Conservation (phyloP, 2,113 vertebrate species). For the Passer domesticus region DNA sequence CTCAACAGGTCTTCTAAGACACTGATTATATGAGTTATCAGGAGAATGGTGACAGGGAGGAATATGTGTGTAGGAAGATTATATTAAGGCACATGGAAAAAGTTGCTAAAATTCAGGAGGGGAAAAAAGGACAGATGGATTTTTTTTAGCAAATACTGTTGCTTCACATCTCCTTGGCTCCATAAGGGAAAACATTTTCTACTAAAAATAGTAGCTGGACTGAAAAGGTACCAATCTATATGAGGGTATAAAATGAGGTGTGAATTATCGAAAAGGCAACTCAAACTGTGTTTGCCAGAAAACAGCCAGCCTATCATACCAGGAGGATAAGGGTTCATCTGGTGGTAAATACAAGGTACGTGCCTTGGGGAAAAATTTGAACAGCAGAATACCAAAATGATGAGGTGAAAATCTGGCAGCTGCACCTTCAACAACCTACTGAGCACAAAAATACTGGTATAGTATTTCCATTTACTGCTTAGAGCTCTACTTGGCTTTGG, state of each 20-base stretch:
- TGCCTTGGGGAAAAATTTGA: neutral
- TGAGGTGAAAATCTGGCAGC: conserved; percentile 19
- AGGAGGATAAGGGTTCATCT: neutral
- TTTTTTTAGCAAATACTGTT: conserved; percentile 65
- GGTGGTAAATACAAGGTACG: neutral
- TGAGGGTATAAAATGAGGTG: conserved; percentile 65
- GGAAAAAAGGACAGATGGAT: conserved; percentile 71
- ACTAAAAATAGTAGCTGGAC: conserved; percentile 63
- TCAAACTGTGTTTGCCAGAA: conserved; percentile 52
- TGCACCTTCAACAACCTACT: neutral
- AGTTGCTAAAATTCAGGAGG: conserved; percentile 66
- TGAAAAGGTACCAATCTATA: conserved; percentile 67
- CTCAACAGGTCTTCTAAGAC: conserved; percentile 20
- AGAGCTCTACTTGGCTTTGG: neutral
- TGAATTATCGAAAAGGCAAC: conserved; percentile 64
- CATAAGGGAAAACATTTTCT: conserved; percentile 63
- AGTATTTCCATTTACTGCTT: neutral
- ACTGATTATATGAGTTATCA: conserved; percentile 19
- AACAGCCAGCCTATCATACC: conserved; percentile 36
- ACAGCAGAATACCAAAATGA: neutral
- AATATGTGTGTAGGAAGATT: conserved; percentile 23
- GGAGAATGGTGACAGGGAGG: neutral
- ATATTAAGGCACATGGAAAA: conserved; percentile 52
- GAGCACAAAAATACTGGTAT: neutral
- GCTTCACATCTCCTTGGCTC: conserved; percentile 70